These are phyloP conservation scores for Acanthococcus lagerstroemiae DNA, from an alignment of 2,888 invertebrate genomes.

Conservation along the genomic window DNA sequence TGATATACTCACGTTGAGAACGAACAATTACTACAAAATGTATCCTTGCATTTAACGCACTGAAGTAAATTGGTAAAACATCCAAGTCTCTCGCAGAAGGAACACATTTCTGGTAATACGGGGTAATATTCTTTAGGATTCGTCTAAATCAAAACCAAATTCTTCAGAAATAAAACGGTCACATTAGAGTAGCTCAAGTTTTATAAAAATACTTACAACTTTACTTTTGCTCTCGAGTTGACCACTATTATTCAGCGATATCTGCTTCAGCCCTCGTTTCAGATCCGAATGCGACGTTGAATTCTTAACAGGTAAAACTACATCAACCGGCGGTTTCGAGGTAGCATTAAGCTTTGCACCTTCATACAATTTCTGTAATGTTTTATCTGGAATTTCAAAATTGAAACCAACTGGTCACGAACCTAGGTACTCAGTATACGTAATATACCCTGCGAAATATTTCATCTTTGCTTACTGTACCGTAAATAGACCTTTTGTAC, in stretches of 20 bases:
- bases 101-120: not conserved
- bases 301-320: not conserved
- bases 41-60: not conserved
- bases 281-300: not conserved
- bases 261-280: not conserved
- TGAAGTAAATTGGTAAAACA: not conserved
- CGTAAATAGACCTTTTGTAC: not conserved
- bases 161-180: too few relatives aligned
- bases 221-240: not conserved
- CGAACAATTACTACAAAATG: not conserved
- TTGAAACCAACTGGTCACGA: too few relatives aligned
- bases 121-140: not conserved
- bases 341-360: not conserved
- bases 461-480: not conserved
- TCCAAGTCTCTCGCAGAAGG: not conserved
- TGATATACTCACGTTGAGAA: not conserved
- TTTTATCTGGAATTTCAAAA: not conserved
- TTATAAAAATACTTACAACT: not conserved
- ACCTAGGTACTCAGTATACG: not conserved
- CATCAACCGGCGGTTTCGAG: not conserved
- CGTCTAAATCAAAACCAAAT: too few relatives aligned
- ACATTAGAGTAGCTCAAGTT: too few relatives aligned
- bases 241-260: not conserved
- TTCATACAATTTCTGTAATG: not conserved
- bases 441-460: too few relatives aligned